phyloP scores from a whole-genome alignment of 2,113 vertebrate genomes.

The Polypterus bichir region DNA sequence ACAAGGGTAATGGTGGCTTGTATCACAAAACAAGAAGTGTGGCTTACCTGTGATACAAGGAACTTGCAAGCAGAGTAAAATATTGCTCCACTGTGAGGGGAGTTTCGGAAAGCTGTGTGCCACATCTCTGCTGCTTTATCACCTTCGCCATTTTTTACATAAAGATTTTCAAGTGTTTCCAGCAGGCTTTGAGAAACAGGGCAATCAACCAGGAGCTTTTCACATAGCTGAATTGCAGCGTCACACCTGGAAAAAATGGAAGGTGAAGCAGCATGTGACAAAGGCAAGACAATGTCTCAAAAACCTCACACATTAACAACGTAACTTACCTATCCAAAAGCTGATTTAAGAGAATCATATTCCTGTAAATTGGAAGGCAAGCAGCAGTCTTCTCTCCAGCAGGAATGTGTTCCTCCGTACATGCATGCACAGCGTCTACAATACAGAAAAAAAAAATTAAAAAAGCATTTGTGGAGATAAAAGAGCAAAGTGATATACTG shows the following conservation, averaged over 20 bases:
- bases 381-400: conserved; percentile 45
- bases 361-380: conserved; percentile 76
- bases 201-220: conserved; percentile 49
- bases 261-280: background rate
- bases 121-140: conserved; percentile 59
- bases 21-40: too few species aligned
- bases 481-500: too few species aligned
- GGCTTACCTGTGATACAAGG: conserved; percentile 71
- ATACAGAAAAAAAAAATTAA: conserved; percentile 2
- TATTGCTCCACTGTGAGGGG: conserved; percentile 63
- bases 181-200: conserved; percentile 64
- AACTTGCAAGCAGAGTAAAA: conserved; percentile 76
- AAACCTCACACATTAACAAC: background rate
- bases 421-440: conserved; percentile 67
- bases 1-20: too few species aligned
- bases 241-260: conserved; percentile 48
- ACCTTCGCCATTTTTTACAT: conserved; percentile 39
- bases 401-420: conserved; percentile 54
- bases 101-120: conserved; percentile 61
- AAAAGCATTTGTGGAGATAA: too few species aligned
- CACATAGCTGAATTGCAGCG: conserved; percentile 57
- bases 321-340: conserved; percentile 62
- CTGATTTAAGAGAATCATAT: conserved; percentile 63
- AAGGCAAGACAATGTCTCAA: background rate
- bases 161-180: conserved; percentile 60